Evolutionary conservation across 2,797 vertebrate genomes (phyloP), one percentile per base, ranked within the genome.

Genomic region (Onychomys leucogaster): DNA sequence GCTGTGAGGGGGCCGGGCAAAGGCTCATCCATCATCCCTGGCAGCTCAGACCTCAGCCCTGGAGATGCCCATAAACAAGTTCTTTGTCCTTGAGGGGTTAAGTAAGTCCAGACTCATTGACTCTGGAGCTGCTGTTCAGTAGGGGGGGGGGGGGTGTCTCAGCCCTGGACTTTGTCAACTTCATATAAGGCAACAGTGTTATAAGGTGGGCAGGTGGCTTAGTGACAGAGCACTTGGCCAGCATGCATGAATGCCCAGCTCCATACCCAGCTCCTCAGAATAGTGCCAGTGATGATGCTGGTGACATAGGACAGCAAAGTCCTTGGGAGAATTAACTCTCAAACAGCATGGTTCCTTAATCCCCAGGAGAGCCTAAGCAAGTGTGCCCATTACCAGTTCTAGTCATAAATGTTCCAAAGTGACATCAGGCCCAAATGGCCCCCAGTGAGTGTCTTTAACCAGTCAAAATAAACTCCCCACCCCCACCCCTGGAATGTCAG

Each of bases 161-260:
- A 6, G n/a, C 32, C 0, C 10, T 29, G 0, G n/a, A 52, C n/a
- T 29, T 37, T 16, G 43, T 57, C 12, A 6, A 0, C 32, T 49
- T 23, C 1, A 0, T 23, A 0, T 1, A 14, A 55, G 49, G 57
- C 0, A 6, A 34, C 55, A 1, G 17, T n/a, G 13, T 16, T 23
- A 14, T 34, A 13, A 55, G 55, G 12, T 9, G 21, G 43, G 27
- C 29, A 21, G 41, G 91, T n/a, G 7, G 12, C 59, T 55, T 2
- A 0, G 57, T 1, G 34, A 46, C 57, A 23, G 11, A 63, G 46
- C 12, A 3, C 43, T 19, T 41, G 59, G 71, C 59, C 23, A 80
- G 76, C 65, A 41, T 0, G 73, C 32, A 14, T 13, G 49, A 57
- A 63, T 43, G 17, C 67, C 5, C 19, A 57, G 43, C 17, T 76